Evolutionary conservation across 2,797 vertebrate genomes (phyloP).

Genomic region (Pantherophis alleghaniensis): DNA sequence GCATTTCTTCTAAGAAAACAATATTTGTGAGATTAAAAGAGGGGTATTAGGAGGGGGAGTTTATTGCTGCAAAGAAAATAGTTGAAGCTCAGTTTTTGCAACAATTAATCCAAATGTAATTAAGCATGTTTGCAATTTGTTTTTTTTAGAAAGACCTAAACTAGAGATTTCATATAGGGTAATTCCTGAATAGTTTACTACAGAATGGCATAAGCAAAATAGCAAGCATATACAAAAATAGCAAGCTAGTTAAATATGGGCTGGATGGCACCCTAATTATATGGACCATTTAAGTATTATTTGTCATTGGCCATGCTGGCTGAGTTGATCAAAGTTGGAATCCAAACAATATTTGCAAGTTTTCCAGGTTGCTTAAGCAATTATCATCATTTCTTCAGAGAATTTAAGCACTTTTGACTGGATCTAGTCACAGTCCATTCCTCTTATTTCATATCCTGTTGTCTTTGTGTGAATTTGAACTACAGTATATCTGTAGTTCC

Average conservation of each 20-base stretch:
- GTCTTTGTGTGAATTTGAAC: neutral
- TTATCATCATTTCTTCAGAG: neutral
- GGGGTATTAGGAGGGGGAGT: neutral
- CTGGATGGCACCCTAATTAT: neutral
- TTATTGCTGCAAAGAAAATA: neutral
- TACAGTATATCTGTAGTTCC: neutral
- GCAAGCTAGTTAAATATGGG: neutral
- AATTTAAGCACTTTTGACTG: neutral
- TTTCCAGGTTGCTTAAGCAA: neutral
- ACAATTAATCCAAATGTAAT: neutral
- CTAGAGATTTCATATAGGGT: neutral
- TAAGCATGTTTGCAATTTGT: neutral
- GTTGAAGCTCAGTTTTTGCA: conserved; percentile 19
- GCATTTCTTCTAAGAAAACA: conserved; percentile 26
- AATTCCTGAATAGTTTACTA: neutral
- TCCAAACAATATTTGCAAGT: neutral
- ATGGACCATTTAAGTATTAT: neutral
- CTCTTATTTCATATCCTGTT: neutral
- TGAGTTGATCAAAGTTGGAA: neutral
- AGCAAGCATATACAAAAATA: neutral
- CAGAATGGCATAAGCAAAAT: neutral
- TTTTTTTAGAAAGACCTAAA: neutral
- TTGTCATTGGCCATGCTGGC: neutral
- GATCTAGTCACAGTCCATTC: neutral
- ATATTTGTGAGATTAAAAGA: conserved; percentile 13